phyloP scores from a whole-genome alignment of 2,797 vertebrate genomes.

The Scomberomorus guttatus region DNA sequence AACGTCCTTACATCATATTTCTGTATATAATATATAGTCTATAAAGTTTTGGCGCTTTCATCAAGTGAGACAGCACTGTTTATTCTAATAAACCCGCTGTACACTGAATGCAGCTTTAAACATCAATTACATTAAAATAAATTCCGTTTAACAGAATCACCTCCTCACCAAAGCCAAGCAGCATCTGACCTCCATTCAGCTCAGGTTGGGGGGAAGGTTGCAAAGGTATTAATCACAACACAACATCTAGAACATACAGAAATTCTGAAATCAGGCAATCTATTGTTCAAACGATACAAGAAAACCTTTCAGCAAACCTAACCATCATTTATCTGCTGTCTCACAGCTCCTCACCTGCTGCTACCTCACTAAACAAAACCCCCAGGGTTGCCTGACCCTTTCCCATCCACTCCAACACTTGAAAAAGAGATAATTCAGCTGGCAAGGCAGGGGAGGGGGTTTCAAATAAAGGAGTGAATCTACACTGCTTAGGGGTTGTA shows the following conservation, averaged over 20 bases:
- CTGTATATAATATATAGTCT: too few species aligned
- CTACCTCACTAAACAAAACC: conserved; percentile 1
- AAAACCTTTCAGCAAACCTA: background rate
- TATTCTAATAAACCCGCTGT: too few species aligned
- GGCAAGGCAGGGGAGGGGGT: background rate
- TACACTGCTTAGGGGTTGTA: background rate
- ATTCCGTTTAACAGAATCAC: background rate
- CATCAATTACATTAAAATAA: background rate
- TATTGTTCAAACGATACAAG: background rate
- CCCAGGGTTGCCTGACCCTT: conserved; percentile 4
- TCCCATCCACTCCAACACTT: conserved; percentile 8
- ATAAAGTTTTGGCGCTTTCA: too few species aligned
- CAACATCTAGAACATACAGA: background rate
- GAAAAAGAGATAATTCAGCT: conserved; percentile 21
- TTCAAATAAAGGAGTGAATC: background rate
- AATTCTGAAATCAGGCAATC: background rate
- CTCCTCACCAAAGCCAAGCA: background rate
- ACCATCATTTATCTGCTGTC: background rate
- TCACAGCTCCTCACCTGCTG: background rate
- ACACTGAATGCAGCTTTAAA: background rate
- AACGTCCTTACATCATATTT: too few species aligned
- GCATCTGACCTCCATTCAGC: background rate
- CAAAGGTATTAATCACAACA: background rate
- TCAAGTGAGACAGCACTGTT: too few species aligned
- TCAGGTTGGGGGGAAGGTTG: background rate